Evolutionary conservation across 1,140 invertebrate genomes (phyloP).

Genomic region (Philotrypesis tridentata): DNA sequence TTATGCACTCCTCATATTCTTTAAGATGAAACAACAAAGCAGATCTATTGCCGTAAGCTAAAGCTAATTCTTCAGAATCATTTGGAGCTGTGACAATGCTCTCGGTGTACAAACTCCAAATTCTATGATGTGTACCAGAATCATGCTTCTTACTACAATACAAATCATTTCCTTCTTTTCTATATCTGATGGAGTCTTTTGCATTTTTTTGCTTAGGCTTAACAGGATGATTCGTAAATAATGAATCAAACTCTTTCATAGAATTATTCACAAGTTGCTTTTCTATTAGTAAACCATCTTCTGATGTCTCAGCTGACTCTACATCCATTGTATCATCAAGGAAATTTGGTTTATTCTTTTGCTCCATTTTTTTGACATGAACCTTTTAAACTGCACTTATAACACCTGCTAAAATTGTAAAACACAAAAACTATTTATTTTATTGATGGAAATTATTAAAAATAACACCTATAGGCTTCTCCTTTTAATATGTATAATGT

Average conservation of each 20-base stretch:
- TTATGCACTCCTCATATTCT: constrained; percentile 20
- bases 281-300: neutral
- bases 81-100: neutral
- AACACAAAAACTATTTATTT: neutral
- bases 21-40: neutral
- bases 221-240: neutral
- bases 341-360: neutral
- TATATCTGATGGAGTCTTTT: constrained; percentile 63
- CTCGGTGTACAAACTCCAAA: neutral
- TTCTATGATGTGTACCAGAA: neutral
- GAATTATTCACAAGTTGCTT: neutral
- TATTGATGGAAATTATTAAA: no score
- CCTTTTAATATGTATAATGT: no score
- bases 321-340: neutral
- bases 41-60: constrained; percentile 27
- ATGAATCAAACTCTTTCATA: neutral
- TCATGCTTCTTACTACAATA: neutral
- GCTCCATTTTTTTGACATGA: neutral
- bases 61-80: constrained; percentile 11
- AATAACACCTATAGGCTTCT: no score
- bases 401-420: neutral
- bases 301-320: neutral
- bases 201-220: neutral
- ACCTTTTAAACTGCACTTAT: neutral
- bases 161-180: constrained; percentile 1